Evolutionary conservation across 2,113 vertebrate genomes (phyloP).

Genomic region (Megaptera novaeangliae): DNA sequence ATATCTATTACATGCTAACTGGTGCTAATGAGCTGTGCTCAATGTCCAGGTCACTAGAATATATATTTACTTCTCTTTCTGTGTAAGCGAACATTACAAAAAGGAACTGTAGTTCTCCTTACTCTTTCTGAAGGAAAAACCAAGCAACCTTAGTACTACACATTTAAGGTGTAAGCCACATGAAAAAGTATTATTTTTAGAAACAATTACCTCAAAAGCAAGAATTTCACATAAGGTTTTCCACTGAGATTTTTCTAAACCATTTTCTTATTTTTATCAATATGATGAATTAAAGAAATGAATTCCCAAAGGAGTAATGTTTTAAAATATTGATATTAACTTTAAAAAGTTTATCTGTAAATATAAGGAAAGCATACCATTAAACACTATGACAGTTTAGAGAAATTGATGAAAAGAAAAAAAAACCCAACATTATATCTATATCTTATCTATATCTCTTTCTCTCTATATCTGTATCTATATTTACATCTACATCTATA

Average conservation of each 20-base stretch:
- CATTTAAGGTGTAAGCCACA: background rate
- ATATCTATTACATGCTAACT: conserved; percentile 72
- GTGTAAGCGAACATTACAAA: conserved; percentile 42
- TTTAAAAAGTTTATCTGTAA: background rate
- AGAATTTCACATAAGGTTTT: conserved; percentile 10
- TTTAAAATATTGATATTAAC: background rate
- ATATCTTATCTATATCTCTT: background rate
- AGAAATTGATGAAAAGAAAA: background rate
- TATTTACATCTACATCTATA: background rate
- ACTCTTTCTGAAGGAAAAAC: background rate
- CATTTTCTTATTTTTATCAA: conserved; percentile 16
- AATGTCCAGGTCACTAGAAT: background rate
- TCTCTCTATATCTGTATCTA: background rate
- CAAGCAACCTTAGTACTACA: background rate
- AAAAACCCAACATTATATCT: background rate
- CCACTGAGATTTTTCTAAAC: background rate
- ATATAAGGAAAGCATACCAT: background rate
- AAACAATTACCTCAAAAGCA: background rate
- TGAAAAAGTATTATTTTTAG: background rate
- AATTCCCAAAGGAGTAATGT: background rate
- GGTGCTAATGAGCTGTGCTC: conserved; percentile 59
- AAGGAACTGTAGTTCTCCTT: background rate
- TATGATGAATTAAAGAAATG: background rate
- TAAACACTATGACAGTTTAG: background rate
- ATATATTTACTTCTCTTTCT: conserved; percentile 33